A percentile compares a stretch with the other conserved stretches of the same genome.
phyloP scores from a whole-genome alignment of 2,113 vertebrate species.

The Pontoporia blainvillei region DNA sequence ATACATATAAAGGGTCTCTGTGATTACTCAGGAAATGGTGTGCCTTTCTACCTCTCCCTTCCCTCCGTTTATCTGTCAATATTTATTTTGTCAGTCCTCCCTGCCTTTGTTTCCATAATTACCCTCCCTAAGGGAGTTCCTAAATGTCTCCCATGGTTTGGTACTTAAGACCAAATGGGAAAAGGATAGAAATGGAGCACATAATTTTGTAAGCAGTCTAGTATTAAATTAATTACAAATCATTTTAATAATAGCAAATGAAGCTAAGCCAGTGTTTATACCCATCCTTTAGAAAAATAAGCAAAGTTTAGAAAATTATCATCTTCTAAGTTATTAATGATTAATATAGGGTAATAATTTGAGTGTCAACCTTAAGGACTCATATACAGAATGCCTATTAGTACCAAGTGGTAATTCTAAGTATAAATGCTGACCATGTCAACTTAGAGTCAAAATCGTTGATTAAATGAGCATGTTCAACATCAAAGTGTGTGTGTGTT shows the following conservation, averaged over 20 bases:
- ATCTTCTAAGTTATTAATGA: slow-evolving; percentile 9
- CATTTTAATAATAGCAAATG: slow-evolving; percentile 78
- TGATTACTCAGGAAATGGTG: not conserved
- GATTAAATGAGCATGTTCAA: slow-evolving; percentile 61
- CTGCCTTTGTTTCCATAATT: not conserved
- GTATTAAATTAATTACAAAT: slow-evolving; percentile 76
- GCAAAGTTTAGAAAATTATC: not conserved
- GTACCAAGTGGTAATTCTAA: slow-evolving; percentile 21
- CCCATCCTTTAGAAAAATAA: slow-evolving; percentile 30
- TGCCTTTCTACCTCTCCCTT: not conserved
- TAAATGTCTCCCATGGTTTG: not conserved
- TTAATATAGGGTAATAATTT: not conserved
- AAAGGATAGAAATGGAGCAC: slow-evolving; percentile 39
- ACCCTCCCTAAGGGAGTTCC: not conserved
- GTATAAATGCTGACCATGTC: not conserved
- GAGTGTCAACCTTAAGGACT: slow-evolving; percentile 26
- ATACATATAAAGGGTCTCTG: not conserved
- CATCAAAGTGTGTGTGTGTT: slow-evolving; percentile 67
- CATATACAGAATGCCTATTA: not conserved
- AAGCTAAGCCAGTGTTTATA: slow-evolving; percentile 72
- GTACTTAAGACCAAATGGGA: not conserved
- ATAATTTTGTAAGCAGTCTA: slow-evolving; percentile 74
- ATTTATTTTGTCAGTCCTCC: not conserved
- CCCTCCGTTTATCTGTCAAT: not conserved
- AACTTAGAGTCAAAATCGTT: slow-evolving; percentile 28